phyloP scores from a whole-genome alignment of 1,140 invertebrate genomes.

The Psilanteris sp. region DNA sequence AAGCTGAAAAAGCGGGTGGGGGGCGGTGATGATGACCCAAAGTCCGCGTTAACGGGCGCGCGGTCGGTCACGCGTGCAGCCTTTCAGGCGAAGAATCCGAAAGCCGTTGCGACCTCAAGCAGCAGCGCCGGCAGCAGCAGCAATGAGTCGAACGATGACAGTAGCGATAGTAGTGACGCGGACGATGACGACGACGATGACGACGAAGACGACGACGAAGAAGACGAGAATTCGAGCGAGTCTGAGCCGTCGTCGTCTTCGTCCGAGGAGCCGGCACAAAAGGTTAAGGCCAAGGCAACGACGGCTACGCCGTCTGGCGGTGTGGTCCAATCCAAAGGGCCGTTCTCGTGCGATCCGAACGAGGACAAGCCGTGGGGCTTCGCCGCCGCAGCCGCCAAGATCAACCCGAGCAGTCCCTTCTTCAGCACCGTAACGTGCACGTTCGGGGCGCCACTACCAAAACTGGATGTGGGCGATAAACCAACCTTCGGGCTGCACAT shows the following conservation, averaged over 20 bases:
- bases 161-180: constrained; percentile 63
- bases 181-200: constrained; percentile 67
- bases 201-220: constrained; percentile 69
- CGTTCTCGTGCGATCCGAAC: constrained; percentile 72
- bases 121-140: constrained; percentile 70
- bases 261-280: constrained; percentile 59
- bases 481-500: constrained; percentile 72
- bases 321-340: constrained; percentile 67
- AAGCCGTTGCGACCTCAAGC: constrained; percentile 31
- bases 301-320: neutral
- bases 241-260: constrained; percentile 68
- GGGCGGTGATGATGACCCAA: constrained; percentile 67
- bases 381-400: constrained; percentile 83
- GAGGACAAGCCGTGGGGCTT: constrained; percentile 88
- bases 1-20: constrained; percentile 76
- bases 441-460: constrained; percentile 70
- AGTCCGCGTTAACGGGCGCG: constrained; percentile 35
- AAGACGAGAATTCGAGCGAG: constrained; percentile 67
- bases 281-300: constrained; percentile 1
- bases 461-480: constrained; percentile 71
- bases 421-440: constrained; percentile 75
- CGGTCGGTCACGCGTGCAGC: constrained; percentile 51
- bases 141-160: constrained; percentile 65
- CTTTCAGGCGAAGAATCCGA: constrained; percentile 25
- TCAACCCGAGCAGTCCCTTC: constrained; percentile 70